Conservation (phyloP, 2,797 vertebrate genomes). For the Poecile montanus region DNA sequence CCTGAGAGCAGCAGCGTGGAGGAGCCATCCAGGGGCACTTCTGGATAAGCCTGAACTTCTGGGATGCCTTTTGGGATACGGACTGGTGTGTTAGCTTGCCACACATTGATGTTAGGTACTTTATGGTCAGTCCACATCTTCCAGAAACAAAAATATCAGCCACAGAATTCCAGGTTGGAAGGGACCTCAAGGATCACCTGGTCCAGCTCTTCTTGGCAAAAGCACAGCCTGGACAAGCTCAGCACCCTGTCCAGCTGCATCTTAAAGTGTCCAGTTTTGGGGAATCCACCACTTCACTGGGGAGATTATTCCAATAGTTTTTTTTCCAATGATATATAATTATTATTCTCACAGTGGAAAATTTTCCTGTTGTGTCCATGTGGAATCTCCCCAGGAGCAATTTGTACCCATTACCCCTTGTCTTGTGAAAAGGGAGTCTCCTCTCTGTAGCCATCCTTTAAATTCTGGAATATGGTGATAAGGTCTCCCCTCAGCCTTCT, state of each 20-base stretch:
- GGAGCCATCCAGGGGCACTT: not conserved
- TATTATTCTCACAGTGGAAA: not conserved
- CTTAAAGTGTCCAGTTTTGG: not conserved
- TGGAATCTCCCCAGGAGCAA: not conserved
- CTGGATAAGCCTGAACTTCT: not conserved
- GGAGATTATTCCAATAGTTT: not conserved
- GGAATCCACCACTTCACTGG: not conserved
- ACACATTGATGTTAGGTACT: fast-evolving
- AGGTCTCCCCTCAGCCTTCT: not conserved
- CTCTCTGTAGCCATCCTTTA: not conserved
- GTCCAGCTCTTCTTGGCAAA: not conserved
- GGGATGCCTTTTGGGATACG: not conserved
- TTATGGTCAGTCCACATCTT: not conserved
- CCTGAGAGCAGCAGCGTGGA: not conserved
- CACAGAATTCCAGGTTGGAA: not conserved
- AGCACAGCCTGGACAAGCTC: not conserved
- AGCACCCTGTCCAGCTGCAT: not conserved
- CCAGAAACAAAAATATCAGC: not conserved
- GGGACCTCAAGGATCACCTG: not conserved
- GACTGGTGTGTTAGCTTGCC: not conserved
- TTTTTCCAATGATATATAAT: not conserved
- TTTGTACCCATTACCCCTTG: too few relatives aligned
- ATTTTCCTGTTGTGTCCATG: not conserved
- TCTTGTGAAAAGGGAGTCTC: not conserved
- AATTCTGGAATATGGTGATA: not conserved